Conservation (phyloP, 2,888 invertebrate genomes). For the Eurytoma adleriae region DNA sequence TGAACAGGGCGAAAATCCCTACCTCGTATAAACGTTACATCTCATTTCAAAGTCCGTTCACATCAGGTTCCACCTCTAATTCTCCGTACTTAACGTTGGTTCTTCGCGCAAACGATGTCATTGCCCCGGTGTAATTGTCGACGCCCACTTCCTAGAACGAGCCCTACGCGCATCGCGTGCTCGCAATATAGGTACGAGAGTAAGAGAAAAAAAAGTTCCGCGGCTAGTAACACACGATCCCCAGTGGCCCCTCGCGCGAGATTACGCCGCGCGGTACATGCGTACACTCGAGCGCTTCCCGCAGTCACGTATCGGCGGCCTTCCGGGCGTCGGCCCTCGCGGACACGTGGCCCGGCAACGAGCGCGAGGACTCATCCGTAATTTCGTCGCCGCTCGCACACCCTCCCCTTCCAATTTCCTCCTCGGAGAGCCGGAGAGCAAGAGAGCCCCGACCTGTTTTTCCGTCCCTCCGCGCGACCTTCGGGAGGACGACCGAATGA, state of each 20-base stretch:
- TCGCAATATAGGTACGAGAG: too few relatives aligned
- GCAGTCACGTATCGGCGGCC: neutral
- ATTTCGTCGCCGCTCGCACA: neutral
- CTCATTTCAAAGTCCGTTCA: too few relatives aligned
- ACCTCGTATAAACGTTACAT: too few relatives aligned
- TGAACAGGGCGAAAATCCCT: too few relatives aligned
- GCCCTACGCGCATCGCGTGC: too few relatives aligned
- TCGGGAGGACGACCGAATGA: conserved; percentile 2
- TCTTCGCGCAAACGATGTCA: too few relatives aligned
- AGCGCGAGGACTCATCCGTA: conserved; percentile 5
- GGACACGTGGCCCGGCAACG: conserved; percentile 1
- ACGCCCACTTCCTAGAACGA: too few relatives aligned
- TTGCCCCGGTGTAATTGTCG: too few relatives aligned
- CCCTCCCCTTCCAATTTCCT: conserved; percentile 1
- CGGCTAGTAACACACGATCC: neutral
- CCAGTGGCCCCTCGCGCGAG: neutral
- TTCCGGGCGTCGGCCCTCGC: neutral
- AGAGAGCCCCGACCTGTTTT: conserved; percentile 1
- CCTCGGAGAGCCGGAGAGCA: neutral
- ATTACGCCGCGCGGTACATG: neutral
- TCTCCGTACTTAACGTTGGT: too few relatives aligned
- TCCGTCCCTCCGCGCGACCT: neutral
- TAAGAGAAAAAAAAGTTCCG: neutral
- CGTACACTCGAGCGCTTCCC: neutral
- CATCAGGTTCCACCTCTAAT: too few relatives aligned